Evolutionary conservation across 2,113 vertebrate genomes (phyloP).

Genomic region (Tamias sibiricus): DNA sequence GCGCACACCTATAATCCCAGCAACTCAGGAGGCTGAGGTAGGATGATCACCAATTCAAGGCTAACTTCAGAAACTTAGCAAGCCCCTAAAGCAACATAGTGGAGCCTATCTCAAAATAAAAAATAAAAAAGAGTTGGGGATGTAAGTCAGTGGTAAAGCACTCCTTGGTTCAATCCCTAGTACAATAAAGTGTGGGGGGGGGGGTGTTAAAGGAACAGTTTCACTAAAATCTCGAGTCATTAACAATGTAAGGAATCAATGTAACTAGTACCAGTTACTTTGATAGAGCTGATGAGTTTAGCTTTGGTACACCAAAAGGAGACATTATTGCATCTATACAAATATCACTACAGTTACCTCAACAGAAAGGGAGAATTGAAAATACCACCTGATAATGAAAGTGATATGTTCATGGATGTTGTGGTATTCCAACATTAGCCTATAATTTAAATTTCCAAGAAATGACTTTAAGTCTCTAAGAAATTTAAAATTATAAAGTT

Average conservation of each 20-base stretch:
- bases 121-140: no score
- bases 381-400: neutral
- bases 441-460: neutral
- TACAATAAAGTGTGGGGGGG: no score
- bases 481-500: neutral
- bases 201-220: neutral
- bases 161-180: no score
- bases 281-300: neutral
- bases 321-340: no score
- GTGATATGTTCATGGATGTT: neutral
- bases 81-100: no score
- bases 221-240: neutral
- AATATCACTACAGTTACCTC: neutral
- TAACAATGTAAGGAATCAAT: neutral
- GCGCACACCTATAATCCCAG: no score
- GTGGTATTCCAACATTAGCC: neutral
- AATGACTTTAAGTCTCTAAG: neutral
- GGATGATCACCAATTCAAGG: no score
- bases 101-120: no score
- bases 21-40: no score
- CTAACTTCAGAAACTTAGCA: no score
- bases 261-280: neutral
- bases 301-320: neutral
- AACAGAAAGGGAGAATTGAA: neutral
- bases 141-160: no score